These are phyloP conservation scores for Castor canadensis DNA, from an alignment of 2,113 vertebrate genomes.

Conservation along the genomic window DNA sequence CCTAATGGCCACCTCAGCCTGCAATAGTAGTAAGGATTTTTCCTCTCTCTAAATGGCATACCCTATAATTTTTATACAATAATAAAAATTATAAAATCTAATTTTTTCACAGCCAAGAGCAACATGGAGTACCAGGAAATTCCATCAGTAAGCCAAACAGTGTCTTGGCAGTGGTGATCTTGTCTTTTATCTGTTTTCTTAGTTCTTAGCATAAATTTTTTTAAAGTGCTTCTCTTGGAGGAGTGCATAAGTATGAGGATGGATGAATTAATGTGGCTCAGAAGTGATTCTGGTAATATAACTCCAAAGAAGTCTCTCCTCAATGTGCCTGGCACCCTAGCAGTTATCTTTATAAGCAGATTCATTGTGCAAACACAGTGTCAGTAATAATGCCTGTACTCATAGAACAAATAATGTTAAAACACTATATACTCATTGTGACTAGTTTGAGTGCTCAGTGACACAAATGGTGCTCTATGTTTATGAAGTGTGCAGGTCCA, in stretches of 20 bases:
- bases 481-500: neutral
- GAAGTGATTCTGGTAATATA: neutral
- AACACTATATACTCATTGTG: neutral
- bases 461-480: neutral
- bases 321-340: neutral
- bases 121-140: slow-evolving; percentile 46
- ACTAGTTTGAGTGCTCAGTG: neutral
- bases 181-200: slow-evolving; percentile 61
- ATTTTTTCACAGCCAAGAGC: slow-evolving; percentile 60
- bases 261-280: neutral
- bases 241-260: neutral
- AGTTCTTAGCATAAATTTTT: slow-evolving; percentile 20
- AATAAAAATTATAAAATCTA: slow-evolving; percentile 23
- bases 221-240: neutral
- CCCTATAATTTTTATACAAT: neutral
- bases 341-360: neutral
- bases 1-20: neutral
- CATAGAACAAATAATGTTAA: neutral
- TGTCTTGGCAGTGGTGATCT: slow-evolving; percentile 30
- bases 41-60: neutral
- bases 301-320: neutral
- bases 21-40: neutral
- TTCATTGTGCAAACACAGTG: neutral
- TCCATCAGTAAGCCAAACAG: slow-evolving; percentile 44
- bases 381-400: neutral